Evolutionary conservation across 2,113 vertebrate genomes (phyloP), one percentile per base, ranked within the genome.

Genomic region (Aramus guarauna): DNA sequence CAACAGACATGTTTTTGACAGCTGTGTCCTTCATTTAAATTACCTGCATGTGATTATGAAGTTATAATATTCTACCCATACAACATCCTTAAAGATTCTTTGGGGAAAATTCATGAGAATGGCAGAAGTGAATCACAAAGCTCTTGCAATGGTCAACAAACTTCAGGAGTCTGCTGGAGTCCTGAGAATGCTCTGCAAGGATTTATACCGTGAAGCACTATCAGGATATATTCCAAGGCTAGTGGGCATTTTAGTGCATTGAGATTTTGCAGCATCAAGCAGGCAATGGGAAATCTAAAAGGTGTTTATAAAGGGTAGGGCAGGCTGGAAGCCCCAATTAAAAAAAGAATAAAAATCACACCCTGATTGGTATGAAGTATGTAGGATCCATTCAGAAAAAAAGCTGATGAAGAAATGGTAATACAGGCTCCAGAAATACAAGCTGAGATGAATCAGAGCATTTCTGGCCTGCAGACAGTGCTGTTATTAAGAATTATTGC

Each of bases 401-500:
- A 73, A 86, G 26, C 12, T 59, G 62, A 89, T 66, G 84, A 91
- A 94, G 84, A 73, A 91, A 92, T 37, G 73, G 66, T 82, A 91
- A 62, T 63, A 85, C n/a, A 88, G 50, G 19, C 50, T 95, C 63
- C 94, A 95, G 67, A 92, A 90, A 71, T 92, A 88, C 80, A 95
- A 92, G 69, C 81, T 92, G 87, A 96, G 71, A 95, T 95, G 91
- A 92, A 97, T 92, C 94, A 92, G 58, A 96, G 45, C 58, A 85
- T 85, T 96, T 95, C 92, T 97, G 89, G 94, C 91, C 81, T 91
- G 77, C 68, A 90, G 91, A 94, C 89, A 95, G 87, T 89, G 53
- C 50, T 90, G 62, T 95, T 97, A 93, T 90, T 91, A 97, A 94
- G 89, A 97, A 77, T 91, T 95, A 96, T 67, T 96, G 47, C 71